Percentiles rank a stretch among this genome's conserved stretches.
Evolutionary conservation across 2,888 invertebrate species (phyloP).

Genomic region (Cheilosia grossa): DNA sequence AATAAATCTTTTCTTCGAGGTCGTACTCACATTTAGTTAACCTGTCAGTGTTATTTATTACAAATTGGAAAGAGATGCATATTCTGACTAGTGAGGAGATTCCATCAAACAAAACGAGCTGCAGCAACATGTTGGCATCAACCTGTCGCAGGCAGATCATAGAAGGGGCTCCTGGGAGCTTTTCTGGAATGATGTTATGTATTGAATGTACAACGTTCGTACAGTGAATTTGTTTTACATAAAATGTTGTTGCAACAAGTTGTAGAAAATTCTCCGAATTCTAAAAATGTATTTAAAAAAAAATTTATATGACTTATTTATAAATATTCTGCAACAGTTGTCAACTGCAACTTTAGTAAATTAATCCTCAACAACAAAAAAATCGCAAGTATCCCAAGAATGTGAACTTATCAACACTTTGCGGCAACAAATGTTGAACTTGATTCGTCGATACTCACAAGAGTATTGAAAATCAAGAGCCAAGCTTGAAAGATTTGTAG

Average conservation of each 20-base stretch:
- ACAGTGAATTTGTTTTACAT: background rate
- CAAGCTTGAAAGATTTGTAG: too few relatives aligned
- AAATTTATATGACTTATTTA: background rate
- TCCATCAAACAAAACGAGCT: conserved; percentile 1
- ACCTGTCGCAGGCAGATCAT: background rate
- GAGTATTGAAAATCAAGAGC: too few relatives aligned
- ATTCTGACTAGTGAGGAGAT: conserved; percentile 10
- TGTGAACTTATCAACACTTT: too few relatives aligned
- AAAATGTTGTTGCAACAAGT: background rate
- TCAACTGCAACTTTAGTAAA: too few relatives aligned
- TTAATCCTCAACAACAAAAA: too few relatives aligned
- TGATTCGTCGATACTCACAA: too few relatives aligned
- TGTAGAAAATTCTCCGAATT: too few relatives aligned
- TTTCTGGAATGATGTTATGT: background rate
- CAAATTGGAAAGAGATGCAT: conserved; percentile 31
- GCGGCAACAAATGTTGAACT: too few relatives aligned
- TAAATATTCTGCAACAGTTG: background rate
- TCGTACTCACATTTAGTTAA: conserved; percentile 36
- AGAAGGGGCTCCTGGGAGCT: accelerated
- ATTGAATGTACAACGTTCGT: too few relatives aligned
- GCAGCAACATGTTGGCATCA: conserved; percentile 1
- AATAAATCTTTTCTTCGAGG: conserved; percentile 56
- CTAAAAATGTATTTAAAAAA: too few relatives aligned
- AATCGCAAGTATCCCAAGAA: too few relatives aligned
- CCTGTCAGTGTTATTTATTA: conserved; percentile 53